Evolutionary conservation across 30 jellyfish, hydroid and myxozoan genomes (phyloP), one percentile per base, ranked within the genome.

Genomic region (Turritopsis rubra): DNA sequence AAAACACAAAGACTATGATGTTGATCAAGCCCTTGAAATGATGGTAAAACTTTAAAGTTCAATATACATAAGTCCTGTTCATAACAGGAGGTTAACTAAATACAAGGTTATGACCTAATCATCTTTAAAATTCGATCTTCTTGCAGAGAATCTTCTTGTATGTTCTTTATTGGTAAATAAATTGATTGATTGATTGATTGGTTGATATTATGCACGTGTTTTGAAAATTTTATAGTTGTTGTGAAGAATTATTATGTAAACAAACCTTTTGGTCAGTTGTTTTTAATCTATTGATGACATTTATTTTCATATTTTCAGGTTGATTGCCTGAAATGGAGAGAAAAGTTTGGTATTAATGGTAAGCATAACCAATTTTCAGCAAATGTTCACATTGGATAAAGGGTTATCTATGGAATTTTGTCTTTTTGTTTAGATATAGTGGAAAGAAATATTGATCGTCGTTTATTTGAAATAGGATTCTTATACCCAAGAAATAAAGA

Each of bases 281-380:
- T 79, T 66, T 4, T 27, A 53, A n/a, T 1, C 26, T 52, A 21
- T 8, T 80, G 53, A 8, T 30, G 24, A 22, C 25, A 23, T 72
- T 1, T 74, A 4, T 7, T 54, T 28, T 85, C 75, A 20, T 78
- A 1, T 23, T 84, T 72, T 66, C 81, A 92, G 98, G 85, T 92
- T 85, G 98, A 92, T 60, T 92, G 98, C 73, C 80, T 92, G 68
- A 85, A 95, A 60, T 92, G 98, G 98, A 82, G 98, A 81, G 96
- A 88, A 85, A 77, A 92, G 21, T 92, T 92, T 84, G 98, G 98
- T 25, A 87, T 92, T 8, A 92, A 92, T 54, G 98, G 98, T 92
- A 71, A 29, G 91, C 53, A 53, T 27, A 1, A 20, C 17, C 16
- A 21, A 25, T 74, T 60, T 0, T 60, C 73, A 60, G 0, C 0